Conservation (phyloP, 2,888 invertebrate species). For the Nomada ruficornis region DNA sequence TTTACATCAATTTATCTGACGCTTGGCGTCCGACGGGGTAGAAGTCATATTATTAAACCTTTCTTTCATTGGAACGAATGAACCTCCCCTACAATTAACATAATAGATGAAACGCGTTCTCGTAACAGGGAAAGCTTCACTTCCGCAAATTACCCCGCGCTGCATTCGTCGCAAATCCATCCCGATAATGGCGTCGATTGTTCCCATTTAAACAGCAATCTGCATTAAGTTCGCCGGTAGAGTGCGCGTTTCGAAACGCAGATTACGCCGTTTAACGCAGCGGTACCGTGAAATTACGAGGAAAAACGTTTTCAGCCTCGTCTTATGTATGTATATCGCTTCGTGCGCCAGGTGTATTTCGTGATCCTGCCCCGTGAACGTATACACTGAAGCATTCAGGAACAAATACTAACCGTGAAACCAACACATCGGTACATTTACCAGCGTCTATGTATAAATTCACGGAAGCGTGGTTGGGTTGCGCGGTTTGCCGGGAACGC, state of each 20-base stretch:
- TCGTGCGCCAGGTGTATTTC: not conserved
- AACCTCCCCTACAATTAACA: not conserved
- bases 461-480: not conserved
- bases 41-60: not conserved
- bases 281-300: slow-evolving; percentile 48
- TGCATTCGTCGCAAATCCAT: slow-evolving; percentile 44
- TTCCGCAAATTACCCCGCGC: slow-evolving; percentile 39
- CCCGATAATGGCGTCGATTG: slow-evolving; percentile 56
- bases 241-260: slow-evolving; percentile 7
- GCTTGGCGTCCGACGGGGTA: too few relatives aligned
- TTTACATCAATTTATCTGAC: too few relatives aligned
- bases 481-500: slow-evolving; percentile 7
- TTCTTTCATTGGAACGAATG: not conserved
- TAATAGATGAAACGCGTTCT: slow-evolving; percentile 1
- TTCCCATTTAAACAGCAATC: slow-evolving; percentile 54
- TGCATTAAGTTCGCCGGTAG: slow-evolving; percentile 34
- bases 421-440: not conserved
- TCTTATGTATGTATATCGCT: slow-evolving; percentile 12
- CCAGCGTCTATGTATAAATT: not conserved
- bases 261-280: slow-evolving; percentile 40
- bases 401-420: not conserved
- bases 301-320: slow-evolving; percentile 35
- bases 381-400: not conserved
- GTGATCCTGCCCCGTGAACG: not conserved
- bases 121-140: slow-evolving; percentile 24